Evolutionary conservation across 2,113 vertebrate species (phyloP), one percentile per base, ranked within the genome.

Genomic region (Pagrus major): DNA sequence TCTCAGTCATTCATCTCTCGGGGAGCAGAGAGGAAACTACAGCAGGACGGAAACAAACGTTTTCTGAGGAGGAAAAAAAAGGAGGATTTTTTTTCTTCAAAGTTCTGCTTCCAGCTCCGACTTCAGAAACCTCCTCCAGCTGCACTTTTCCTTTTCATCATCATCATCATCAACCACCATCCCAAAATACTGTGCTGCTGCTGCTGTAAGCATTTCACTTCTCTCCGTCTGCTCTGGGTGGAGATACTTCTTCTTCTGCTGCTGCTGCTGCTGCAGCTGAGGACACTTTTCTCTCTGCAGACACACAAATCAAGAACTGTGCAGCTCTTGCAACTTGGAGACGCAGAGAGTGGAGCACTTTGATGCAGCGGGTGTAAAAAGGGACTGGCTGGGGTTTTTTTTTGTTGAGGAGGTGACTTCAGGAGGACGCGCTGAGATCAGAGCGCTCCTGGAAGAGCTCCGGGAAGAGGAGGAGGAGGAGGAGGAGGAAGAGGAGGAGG

Each of bases 1-100:
- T 76, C 86, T 89, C 87, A 91, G 88, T 91, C 93, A 93, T 95
- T 94, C 88, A 93, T 92, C 92, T 92, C 84, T 93, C 67, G 85
- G 85, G 86, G 73, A 89, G 88, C 86, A 47, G 55, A 87, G 81
- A 88, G 92, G 88, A 90, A 91, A 93, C 88, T 87, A 79, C 93
- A 93, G 81, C 73, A 75, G 75, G 76, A 82, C 66, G 37, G 54
- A 68, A 74, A 49, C 42, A 35, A 63, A 52, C 11, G 37, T 35
- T 20, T 65, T 55, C 12, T 11, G 16, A 9, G 25, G 2, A 6
- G n/a, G 4, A 37, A 52, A 60, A 39, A 35, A 25, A 39, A 18
- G 3, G n/a, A 58, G 11, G 12, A 52, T n/a, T 68, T 59, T 35
- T 52, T 41, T 15, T 37, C 18, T 15, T 37, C 18, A 68, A 68